phyloP scores from a whole-genome alignment of 2,797 vertebrate genomes.

The Nannoperca obscura region DNA sequence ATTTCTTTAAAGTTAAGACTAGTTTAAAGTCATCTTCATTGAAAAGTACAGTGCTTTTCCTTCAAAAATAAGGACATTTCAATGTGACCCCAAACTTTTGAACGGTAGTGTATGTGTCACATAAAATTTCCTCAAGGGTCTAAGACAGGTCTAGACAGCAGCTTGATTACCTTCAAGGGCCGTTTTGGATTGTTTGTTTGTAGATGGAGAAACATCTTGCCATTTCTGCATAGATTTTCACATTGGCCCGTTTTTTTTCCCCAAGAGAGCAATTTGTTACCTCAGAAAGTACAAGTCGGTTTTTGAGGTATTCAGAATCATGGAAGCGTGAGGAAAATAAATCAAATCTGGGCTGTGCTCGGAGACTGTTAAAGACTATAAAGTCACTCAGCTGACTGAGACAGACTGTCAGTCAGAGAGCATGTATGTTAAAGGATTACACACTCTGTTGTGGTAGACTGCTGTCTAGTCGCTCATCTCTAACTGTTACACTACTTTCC shows the following conservation, averaged over 20 bases:
- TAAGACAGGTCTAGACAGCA: background rate
- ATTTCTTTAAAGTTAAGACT: no score
- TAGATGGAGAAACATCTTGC: slow-evolving; percentile 8
- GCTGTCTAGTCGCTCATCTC: no score
- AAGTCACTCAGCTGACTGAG: slow-evolving; percentile 60
- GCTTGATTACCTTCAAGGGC: slow-evolving; percentile 1
- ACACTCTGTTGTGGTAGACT: slow-evolving; percentile 51
- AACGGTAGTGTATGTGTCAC: slow-evolving; percentile 13
- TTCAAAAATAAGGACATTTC: no score
- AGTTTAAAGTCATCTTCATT: no score
- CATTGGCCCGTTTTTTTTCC: slow-evolving; percentile 29
- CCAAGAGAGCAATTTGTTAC: slow-evolving; percentile 60
- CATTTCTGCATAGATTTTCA: slow-evolving; percentile 44
- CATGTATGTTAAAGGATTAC: slow-evolving; percentile 66
- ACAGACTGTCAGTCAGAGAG: slow-evolving; percentile 55
- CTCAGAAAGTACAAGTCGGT: slow-evolving; percentile 53
- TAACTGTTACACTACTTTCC: no score
- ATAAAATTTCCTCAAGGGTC: slow-evolving; percentile 5
- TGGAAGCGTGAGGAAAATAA: slow-evolving; percentile 61
- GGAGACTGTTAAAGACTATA: slow-evolving; percentile 45
- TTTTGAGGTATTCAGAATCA: slow-evolving; percentile 57
- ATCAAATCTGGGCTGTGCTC: slow-evolving; percentile 64
- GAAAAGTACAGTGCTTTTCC: no score
- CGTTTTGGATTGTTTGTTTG: slow-evolving; percentile 23
- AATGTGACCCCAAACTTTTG: no score